Percentiles rank a stretch among this genome's conserved stretches.
These are phyloP conservation scores for Apocrypta bakeri DNA, from an alignment of 1,140 invertebrate species.

Conservation along the genomic window DNA sequence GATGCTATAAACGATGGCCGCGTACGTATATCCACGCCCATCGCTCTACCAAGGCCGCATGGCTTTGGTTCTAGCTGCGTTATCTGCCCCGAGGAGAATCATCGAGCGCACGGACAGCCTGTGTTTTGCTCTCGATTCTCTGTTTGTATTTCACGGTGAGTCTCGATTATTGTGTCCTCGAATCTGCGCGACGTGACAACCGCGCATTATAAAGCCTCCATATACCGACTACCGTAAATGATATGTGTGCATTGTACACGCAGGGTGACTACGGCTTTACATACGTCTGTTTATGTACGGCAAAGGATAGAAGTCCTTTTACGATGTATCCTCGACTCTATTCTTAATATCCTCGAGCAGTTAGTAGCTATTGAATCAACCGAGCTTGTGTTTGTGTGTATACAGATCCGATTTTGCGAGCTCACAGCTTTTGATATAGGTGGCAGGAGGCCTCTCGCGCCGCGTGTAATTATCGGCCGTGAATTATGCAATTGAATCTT, in stretches of 20 bases:
- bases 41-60: neutral
- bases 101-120: neutral
- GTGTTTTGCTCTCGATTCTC: neutral
- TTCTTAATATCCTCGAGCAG: too few relatives aligned
- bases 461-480: neutral
- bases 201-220: slow-evolving; percentile 14
- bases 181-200: slow-evolving; percentile 1
- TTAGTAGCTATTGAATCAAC: too few relatives aligned
- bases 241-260: slow-evolving; percentile 43
- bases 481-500: neutral
- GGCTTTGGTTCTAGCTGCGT: neutral
- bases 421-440: neutral
- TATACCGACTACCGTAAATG: slow-evolving; percentile 45
- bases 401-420: neutral
- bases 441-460: too few relatives aligned
- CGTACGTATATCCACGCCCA: slow-evolving; percentile 4
- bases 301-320: too few relatives aligned
- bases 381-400: neutral
- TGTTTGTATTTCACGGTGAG: neutral
- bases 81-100: neutral
- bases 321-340: neutral
- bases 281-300: slow-evolving; percentile 12
- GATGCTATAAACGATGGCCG: slow-evolving; percentile 14
- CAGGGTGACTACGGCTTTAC: too few relatives aligned
- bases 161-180: slow-evolving; percentile 28